Base-by-base conservation (phyloP, 1,140 invertebrate species). In the Fopius arisanus region DNA sequence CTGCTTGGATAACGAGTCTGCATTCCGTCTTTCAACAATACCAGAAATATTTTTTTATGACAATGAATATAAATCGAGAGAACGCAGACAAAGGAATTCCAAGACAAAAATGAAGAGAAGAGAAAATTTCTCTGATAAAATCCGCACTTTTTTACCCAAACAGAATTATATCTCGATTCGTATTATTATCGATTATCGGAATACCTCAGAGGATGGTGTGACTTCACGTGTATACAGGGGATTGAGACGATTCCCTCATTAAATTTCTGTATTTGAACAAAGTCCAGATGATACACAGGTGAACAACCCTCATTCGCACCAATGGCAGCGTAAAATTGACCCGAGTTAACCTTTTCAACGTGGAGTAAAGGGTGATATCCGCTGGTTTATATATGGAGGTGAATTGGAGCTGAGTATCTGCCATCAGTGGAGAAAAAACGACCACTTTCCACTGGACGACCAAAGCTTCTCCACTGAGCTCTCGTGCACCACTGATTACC, bases 321-420 rank as follows among this genome's bases (percentile, higher is more conserved):
- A 67, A 9, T 66, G 23, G 6, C 19, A 41, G 71, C 63, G 63
- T 73, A 67, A 73, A 73, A 73, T 73, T 28, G 71, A 73, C 71
- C 71, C 29, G 43, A n/a, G 71, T 59, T 73, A 67, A 73, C 71
- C 71, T 73, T 43, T 21, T 65, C 33, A 40, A 5, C 43, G 43
- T 4, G 21, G 28, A 37, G 23, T 23, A 62, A 37, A 62, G 23
- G 54, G 54, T 62, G 28, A 62, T 62, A 62, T 62, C 21, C 54
- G 54, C 14, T n/a, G 43, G 43, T 5, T 48, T 48, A 48, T 48
- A 19, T 48, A 48, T 48, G 43, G 43, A 5, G 43, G 28, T 62
- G 28, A 28, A 62, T 28, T 28, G 54, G 9, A 28, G 54, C 54
- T 29, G 54, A 29, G 21, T 62, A 28, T 62, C 54, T 21, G 54